Evolutionary conservation across 1,140 invertebrate genomes (phyloP).

Genomic region (Heliothis virescens): DNA sequence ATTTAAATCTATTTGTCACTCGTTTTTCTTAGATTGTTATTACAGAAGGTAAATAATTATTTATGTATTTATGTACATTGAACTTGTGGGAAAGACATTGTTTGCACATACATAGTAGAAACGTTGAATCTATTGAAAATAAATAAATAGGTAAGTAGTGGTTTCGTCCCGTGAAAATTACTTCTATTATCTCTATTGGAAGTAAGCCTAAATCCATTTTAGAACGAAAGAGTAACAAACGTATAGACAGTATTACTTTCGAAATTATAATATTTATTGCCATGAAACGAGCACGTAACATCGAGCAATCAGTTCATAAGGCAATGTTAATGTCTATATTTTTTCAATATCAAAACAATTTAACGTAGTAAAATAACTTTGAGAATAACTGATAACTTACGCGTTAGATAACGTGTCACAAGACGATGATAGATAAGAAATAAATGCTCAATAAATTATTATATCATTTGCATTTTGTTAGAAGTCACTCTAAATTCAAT

Average conservation of each 20-base stretch:
- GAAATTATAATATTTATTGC: too few species aligned
- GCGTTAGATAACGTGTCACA: neutral
- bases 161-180: too few species aligned
- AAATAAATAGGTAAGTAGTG: neutral
- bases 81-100: neutral
- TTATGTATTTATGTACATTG: neutral
- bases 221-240: too few species aligned
- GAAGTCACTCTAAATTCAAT: neutral
- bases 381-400: neutral
- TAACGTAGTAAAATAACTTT: neutral
- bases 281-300: too few species aligned
- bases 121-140: neutral
- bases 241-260: too few species aligned
- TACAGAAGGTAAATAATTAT: neutral
- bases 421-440: neutral
- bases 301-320: too few species aligned
- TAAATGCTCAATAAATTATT: neutral
- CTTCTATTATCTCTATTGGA: too few species aligned
- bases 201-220: too few species aligned
- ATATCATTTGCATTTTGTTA: neutral
- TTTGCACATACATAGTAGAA: neutral
- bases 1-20: neutral
- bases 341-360: too few species aligned
- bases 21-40: neutral
- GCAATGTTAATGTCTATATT: too few species aligned